Conservation (phyloP, 1,140 invertebrate genomes). For the Spodoptera litura region DNA sequence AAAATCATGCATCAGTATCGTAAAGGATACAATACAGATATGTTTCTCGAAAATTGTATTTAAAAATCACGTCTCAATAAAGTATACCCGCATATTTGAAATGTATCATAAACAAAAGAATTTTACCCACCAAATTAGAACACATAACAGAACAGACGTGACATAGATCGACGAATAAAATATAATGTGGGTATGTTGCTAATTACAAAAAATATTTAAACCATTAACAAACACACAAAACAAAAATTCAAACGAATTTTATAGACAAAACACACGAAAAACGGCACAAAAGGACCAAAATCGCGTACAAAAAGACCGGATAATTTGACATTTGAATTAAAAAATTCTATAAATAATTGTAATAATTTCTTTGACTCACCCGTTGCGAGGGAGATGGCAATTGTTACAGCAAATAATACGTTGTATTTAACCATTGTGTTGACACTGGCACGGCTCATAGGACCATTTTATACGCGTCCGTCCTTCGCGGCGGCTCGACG, state of each 20-base stretch:
- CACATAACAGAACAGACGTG: too few species aligned
- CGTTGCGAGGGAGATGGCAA: slow-evolving; percentile 36
- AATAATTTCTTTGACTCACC: slow-evolving; percentile 37
- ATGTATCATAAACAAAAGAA: too few species aligned
- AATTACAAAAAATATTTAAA: too few species aligned
- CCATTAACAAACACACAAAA: not conserved
- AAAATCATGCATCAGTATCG: too few species aligned
- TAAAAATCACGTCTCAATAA: too few species aligned
- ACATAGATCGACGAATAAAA: too few species aligned
- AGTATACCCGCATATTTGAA: too few species aligned
- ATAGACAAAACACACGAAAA: not conserved
- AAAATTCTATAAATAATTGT: not conserved
- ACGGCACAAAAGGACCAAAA: not conserved
- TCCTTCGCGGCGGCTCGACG: slow-evolving; percentile 32
- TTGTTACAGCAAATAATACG: slow-evolving; percentile 35
- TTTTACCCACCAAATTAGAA: too few species aligned
- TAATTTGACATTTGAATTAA: not conserved
- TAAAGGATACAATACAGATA: too few species aligned
- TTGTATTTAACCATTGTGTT: slow-evolving; percentile 44
- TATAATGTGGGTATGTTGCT: too few species aligned
- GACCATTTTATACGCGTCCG: slow-evolving; percentile 41
- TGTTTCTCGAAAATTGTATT: too few species aligned
- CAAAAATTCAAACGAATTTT: not conserved
- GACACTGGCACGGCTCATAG: slow-evolving; percentile 16
- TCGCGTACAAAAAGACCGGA: not conserved